Base-by-base conservation (phyloP, 1,140 invertebrate species). In the Aphidius gifuensis region DNA sequence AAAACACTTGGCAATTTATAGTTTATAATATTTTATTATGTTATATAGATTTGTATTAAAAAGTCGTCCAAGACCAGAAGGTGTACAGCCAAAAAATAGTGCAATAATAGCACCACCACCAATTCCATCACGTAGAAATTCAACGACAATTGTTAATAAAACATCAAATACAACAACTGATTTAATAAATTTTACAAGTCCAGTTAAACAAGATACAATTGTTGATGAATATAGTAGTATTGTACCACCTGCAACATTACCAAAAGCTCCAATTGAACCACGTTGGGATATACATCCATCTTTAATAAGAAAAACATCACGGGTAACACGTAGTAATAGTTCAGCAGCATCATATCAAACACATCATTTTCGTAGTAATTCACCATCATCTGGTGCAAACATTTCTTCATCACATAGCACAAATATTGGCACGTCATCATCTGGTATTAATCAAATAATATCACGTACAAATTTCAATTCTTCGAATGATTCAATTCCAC, bases 161-260 rank as follows among this genome's bases (percentile, higher is more conserved):
- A 77, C 74, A 53, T 82, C 57, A 1, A 62, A n/a, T 47, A 39
- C 85, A 44, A 83, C 80, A 62, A 83, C 81, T 58, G 90, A 92
- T 77, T 75, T 92, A 21, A 92, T 92, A 64, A 90, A 87, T 56
- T 90, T 91, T 71, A 83, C 86, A 39, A 90, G 86, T 76, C 88
- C 80, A 8, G 66, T 80, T 9, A 81, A 80, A 48, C 76, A 77
- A 46, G 77, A 80, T 61, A 73, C 63, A 45, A 64, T 67, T 70
- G 59, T 80, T 49, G 62, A 71, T 1, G 73, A 74, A 68, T 80
- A 80, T 62, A 78, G 75, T 61, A 70, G 64, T 16, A 47, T 72
- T 5, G 60, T 70, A 45, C 71, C 78, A 58, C 74, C 75, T 57
- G 66, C 74, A 48, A 67, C 77, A 54, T 71, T 69, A 21, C 70